A percentile compares a stretch with the other conserved stretches of the same genome.
phyloP scores from a whole-genome alignment of 2,797 vertebrate species.

The Spinus olivaceus region DNA sequence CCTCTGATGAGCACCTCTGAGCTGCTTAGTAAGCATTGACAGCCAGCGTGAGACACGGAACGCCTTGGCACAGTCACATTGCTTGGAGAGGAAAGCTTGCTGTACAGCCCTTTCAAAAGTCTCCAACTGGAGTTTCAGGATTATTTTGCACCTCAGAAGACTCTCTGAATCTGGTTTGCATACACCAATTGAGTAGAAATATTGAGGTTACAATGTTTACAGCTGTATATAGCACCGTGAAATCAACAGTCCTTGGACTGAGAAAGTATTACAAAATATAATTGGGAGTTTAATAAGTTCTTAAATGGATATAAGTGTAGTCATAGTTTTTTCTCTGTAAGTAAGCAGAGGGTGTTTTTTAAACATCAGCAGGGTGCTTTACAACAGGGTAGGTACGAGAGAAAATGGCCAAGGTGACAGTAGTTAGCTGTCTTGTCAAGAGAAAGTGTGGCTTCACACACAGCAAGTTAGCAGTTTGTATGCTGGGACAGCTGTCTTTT shows the following conservation, averaged over 20 bases:
- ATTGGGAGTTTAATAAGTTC: not conserved
- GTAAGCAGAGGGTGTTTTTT: not conserved
- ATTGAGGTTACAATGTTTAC: not conserved
- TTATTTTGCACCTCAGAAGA: not conserved
- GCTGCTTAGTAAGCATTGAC: not conserved
- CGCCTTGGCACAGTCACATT: rapidly evolving
- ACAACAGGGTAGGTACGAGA: not conserved
- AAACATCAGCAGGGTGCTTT: not conserved
- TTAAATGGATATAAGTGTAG: not conserved
- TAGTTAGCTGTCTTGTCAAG: not conserved
- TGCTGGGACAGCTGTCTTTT: not conserved
- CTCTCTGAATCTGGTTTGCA: not conserved
- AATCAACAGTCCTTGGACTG: not conserved
- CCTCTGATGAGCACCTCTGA: not conserved
- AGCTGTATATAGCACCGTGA: not conserved
- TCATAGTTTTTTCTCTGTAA: not conserved
- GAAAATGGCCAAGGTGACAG: not conserved
- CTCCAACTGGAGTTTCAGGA: not conserved
- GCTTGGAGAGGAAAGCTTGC: not conserved
- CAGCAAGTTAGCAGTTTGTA: not conserved
- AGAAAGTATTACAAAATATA: not conserved
- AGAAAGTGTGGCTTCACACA: not conserved
- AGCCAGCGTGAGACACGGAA: rapidly evolving
- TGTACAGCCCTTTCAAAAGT: not conserved
- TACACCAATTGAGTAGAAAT: not conserved